A percentile compares a stretch with the other conserved stretches of the same genome.
phyloP scores from a whole-genome alignment of 2,888 invertebrate genomes.

The Polyploca ridens region DNA sequence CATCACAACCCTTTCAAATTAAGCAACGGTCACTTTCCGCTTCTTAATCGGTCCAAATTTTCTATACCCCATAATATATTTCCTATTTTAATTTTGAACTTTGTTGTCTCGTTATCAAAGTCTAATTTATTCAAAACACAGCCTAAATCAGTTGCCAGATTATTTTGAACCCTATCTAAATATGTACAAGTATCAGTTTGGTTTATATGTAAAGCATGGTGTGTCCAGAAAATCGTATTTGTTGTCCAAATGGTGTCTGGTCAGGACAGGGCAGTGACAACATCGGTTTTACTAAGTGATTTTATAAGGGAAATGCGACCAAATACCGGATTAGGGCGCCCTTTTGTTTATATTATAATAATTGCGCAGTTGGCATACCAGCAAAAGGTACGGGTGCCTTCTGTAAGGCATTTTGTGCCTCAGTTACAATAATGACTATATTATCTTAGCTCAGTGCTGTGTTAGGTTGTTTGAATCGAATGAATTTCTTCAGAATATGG shows the following conservation, averaged over 20 bases:
- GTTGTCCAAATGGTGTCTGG: conserved; percentile 54
- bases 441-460: conserved; percentile 16
- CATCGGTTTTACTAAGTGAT: conserved; percentile 64
- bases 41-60: conserved; percentile 61
- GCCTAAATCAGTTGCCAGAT: not conserved
- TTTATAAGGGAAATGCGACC: conserved; percentile 52
- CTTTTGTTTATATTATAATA: conserved; percentile 44
- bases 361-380: conserved; percentile 29
- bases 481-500: not conserved
- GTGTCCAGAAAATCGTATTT: conserved; percentile 51
- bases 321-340: conserved; percentile 39
- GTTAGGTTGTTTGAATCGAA: not conserved
- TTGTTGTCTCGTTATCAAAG: conserved; percentile 21
- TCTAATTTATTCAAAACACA: conserved; percentile 7
- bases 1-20: conserved; percentile 63
- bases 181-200: not conserved
- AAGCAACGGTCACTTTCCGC: conserved; percentile 68
- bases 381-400: conserved; percentile 1
- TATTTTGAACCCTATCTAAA: conserved; percentile 13
- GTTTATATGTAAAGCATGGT: conserved; percentile 12
- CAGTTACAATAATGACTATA: conserved; percentile 21
- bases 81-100: conserved; percentile 22
- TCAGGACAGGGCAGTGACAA: conserved; percentile 55
- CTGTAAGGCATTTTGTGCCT: not conserved
- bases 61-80: conserved; percentile 31